Conservation (phyloP, 2,888 invertebrate genomes). For the Rhodophaea formosa region DNA sequence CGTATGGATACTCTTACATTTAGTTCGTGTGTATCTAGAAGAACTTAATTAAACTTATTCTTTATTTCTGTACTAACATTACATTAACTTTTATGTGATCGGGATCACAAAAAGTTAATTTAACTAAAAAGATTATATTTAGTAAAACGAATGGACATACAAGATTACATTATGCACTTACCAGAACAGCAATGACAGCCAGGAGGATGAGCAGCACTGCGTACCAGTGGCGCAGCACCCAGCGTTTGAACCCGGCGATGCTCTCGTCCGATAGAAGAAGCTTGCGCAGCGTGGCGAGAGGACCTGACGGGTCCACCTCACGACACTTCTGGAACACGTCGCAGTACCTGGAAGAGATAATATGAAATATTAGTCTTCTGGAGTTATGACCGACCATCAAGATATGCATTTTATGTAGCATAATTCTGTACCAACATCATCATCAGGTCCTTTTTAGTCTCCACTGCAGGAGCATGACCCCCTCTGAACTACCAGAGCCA, state of each 20-base stretch:
- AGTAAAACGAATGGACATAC: too few species aligned
- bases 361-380: not conserved
- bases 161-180: slow-evolving; percentile 71
- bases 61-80: too few species aligned
- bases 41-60: too few species aligned
- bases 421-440: too few species aligned
- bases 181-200: slow-evolving; percentile 89
- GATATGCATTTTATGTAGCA: not conserved
- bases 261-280: slow-evolving; percentile 93
- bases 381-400: not conserved
- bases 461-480: too few species aligned
- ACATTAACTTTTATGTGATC: too few species aligned
- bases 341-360: slow-evolving; percentile 76
- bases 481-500: too few species aligned
- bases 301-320: slow-evolving; percentile 96
- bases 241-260: slow-evolving; percentile 92
- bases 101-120: too few species aligned
- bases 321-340: slow-evolving; percentile 89
- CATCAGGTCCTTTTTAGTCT: too few species aligned
- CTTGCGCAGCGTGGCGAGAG: slow-evolving; percentile 92
- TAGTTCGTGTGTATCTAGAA: too few species aligned
- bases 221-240: slow-evolving; percentile 96
- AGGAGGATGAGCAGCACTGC: slow-evolving; percentile 89
- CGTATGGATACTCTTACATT: too few species aligned
- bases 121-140: too few species aligned